Evolutionary conservation across 2,113 vertebrate species (phyloP).

Genomic region (Sinocyclocheilus rhinocerous): DNA sequence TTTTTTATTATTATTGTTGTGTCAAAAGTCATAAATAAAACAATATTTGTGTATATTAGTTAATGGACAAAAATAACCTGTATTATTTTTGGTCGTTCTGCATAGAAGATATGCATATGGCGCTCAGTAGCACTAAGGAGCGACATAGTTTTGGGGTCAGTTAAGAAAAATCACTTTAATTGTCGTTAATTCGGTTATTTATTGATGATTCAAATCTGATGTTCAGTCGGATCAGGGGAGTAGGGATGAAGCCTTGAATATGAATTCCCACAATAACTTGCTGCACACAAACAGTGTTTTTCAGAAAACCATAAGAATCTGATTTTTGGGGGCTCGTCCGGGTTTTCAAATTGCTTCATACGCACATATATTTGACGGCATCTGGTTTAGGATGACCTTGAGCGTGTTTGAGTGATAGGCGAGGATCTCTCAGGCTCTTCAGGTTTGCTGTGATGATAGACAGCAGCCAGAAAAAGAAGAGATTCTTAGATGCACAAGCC

Average conservation of each 20-base stretch:
- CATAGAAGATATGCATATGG: not conserved
- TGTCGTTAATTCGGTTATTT: not conserved
- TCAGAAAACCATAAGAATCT: not conserved
- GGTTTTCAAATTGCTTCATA: not conserved
- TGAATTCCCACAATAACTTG: not conserved
- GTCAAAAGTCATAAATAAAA: not conserved
- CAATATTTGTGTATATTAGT: not conserved
- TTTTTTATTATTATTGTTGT: not conserved
- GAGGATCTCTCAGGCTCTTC: constrained; percentile 46
- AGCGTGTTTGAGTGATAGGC: constrained; percentile 18
- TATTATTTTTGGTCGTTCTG: not conserved
- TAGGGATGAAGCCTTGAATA: not conserved
- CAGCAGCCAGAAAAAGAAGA: constrained; percentile 7
- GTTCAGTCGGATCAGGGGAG: not conserved
- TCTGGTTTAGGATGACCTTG: constrained; percentile 69
- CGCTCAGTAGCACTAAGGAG: not conserved
- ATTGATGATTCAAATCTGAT: not conserved
- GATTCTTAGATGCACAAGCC: not conserved
- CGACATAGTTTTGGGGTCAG: not conserved
- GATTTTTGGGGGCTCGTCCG: constrained; percentile 3
- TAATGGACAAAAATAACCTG: not conserved
- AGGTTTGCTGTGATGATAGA: constrained; percentile 30
- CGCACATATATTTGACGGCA: not conserved
- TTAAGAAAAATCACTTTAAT: not conserved
- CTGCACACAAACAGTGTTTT: not conserved